Evolutionary conservation across 2,113 vertebrate species (phyloP).

Genomic region (Ictidomys tridecemlineatus): DNA sequence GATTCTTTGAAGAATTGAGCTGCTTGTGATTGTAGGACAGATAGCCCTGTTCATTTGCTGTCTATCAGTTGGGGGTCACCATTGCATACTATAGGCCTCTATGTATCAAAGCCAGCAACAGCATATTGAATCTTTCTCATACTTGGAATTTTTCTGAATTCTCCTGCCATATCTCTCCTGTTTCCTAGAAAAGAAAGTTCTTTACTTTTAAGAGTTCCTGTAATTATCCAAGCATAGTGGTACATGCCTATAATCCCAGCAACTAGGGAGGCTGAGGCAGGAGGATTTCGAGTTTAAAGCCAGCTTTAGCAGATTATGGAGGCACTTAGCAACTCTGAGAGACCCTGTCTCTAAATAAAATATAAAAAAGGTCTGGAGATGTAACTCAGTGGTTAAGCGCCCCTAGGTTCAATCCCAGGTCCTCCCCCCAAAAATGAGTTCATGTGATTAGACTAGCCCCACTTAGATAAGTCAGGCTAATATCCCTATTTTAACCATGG

Average conservation of each 20-base stretch:
- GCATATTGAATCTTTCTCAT: not conserved
- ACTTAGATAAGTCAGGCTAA: not conserved
- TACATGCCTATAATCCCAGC: too few relatives aligned
- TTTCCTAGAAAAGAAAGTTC: not conserved
- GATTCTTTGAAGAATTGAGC: not conserved
- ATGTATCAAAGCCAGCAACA: not conserved
- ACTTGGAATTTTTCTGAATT: not conserved
- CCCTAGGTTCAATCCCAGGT: too few relatives aligned
- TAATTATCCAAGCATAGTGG: too few relatives aligned
- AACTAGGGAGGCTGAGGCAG: too few relatives aligned
- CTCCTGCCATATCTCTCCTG: not conserved
- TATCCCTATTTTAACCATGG: not conserved
- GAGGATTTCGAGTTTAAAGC: too few relatives aligned
- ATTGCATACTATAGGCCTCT: not conserved
- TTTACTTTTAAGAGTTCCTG: not conserved
- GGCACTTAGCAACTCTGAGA: too few relatives aligned
- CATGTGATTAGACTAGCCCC: not conserved
- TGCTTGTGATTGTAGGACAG: not conserved
- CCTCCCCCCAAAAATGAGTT: too few relatives aligned
- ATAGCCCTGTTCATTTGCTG: not conserved
- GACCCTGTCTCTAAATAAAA: too few relatives aligned
- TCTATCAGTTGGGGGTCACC: not conserved
- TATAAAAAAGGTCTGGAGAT: too few relatives aligned
- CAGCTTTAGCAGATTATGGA: too few relatives aligned
- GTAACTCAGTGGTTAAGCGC: too few relatives aligned